These are phyloP conservation scores for Argyresthia goedartella DNA, from an alignment of 2,888 invertebrate genomes.

Conservation along the genomic window DNA sequence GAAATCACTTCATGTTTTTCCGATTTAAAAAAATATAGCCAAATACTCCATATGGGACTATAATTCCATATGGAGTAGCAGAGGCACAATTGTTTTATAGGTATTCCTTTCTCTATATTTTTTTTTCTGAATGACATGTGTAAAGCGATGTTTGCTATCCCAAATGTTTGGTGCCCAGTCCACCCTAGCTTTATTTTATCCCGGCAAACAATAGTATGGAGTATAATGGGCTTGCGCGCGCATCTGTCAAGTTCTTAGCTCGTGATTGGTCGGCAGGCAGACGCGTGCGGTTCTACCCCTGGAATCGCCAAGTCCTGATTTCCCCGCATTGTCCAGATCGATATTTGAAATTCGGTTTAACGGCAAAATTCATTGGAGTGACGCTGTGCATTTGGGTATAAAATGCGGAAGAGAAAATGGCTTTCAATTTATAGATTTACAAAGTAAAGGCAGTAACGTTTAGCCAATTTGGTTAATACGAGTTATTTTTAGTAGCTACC, in stretches of 20 bases:
- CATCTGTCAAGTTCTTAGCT: constrained; percentile 44
- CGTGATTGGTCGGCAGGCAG: constrained; percentile 33
- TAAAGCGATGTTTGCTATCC: constrained; percentile 31
- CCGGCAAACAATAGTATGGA: constrained; percentile 38
- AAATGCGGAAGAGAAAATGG: too few relatives aligned
- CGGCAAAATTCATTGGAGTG: constrained; percentile 20
- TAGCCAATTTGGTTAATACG: too few relatives aligned
- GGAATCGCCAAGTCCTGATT: constrained; percentile 35
- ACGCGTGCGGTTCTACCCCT: constrained; percentile 39
- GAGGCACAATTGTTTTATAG: too few relatives aligned
- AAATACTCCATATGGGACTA: too few relatives aligned
- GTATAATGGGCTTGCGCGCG: constrained; percentile 48
- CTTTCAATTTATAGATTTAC: too few relatives aligned
- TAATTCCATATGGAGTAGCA: too few relatives aligned
- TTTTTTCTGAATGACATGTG: not conserved
- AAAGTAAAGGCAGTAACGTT: too few relatives aligned
- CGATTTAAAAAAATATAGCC: too few relatives aligned
- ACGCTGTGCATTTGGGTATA: too few relatives aligned
- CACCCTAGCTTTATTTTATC: constrained; percentile 37
- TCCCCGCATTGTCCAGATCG: constrained; percentile 51
- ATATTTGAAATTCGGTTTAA: constrained; percentile 49
- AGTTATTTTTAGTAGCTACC: too few relatives aligned
- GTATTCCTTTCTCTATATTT: too few relatives aligned
- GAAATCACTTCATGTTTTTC: too few relatives aligned
- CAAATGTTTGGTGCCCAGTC: constrained; percentile 19